A percentile compares a stretch with the other conserved stretches of the same genome.
These are phyloP conservation scores for Holacanthella duospinosa DNA, from an alignment of 2,888 invertebrate species.

Conservation along the genomic window DNA sequence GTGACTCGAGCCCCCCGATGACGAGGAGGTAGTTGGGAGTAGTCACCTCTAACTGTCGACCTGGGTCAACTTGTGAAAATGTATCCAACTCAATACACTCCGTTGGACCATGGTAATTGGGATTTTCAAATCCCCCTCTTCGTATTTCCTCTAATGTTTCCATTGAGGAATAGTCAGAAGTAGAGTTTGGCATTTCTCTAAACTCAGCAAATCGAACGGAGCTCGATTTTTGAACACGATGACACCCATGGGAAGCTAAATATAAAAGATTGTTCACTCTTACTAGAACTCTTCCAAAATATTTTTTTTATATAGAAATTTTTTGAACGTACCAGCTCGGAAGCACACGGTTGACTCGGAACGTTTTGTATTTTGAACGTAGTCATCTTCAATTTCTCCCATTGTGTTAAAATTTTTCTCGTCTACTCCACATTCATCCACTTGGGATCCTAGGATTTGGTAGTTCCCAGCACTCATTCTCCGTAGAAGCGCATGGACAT, in stretches of 20 bases:
- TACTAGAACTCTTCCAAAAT: not conserved
- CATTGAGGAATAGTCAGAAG: slow-evolving; percentile 29
- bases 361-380: not conserved
- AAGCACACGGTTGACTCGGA: not conserved
- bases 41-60: slow-evolving; percentile 7
- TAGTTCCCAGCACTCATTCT: slow-evolving; percentile 8
- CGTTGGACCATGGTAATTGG: slow-evolving; percentile 11
- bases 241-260: not conserved
- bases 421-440: slow-evolving; percentile 16
- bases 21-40: slow-evolving; percentile 32
- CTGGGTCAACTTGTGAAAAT: not conserved
- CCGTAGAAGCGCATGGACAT: not conserved
- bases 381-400: not conserved
- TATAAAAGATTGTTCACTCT: not conserved
- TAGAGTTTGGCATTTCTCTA: slow-evolving; percentile 12
- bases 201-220: slow-evolving; percentile 4
- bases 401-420: not conserved
- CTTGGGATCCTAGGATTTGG: slow-evolving; percentile 17
- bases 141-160: slow-evolving; percentile 14
- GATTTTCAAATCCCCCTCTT: slow-evolving; percentile 18
- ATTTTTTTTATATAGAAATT: not conserved
- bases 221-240: slow-evolving; percentile 6
- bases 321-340: not conserved
- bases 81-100: slow-evolving; percentile 1
- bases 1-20: slow-evolving; percentile 30